Conservation (phyloP, 2,113 vertebrate genomes). For the Cricetomys ansorgei region DNA sequence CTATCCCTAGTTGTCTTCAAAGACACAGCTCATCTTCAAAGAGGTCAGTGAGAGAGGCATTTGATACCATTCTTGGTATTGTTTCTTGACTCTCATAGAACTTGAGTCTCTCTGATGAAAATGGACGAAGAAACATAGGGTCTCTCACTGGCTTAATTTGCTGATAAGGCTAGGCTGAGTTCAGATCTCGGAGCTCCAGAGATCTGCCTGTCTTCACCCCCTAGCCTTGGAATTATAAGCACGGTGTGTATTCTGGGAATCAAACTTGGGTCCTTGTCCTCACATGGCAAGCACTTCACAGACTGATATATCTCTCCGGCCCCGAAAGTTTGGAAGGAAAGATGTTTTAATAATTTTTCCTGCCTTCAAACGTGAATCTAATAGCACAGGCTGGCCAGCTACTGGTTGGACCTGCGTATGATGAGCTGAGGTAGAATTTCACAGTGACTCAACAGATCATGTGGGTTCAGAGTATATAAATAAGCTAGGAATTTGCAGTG, state of each 20-base stretch:
- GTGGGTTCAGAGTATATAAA: not conserved
- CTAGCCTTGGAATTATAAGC: not conserved
- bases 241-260: not conserved
- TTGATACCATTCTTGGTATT: not conserved
- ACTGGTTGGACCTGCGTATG: not conserved
- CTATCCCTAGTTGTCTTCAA: not conserved
- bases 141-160: not conserved
- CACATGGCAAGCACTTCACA: not conserved
- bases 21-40: not conserved
- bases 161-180: not conserved
- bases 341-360: not conserved
- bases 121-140: not conserved
- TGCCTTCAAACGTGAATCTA: not conserved
- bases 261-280: not conserved
- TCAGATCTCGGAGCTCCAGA: not conserved
- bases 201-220: not conserved
- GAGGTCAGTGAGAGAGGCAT: not conserved
- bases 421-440: not conserved
- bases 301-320: not conserved
- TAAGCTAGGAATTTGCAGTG: not conserved
- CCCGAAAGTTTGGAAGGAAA: not conserved
- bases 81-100: not conserved
- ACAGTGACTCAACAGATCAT: not conserved
- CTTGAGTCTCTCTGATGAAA: not conserved
- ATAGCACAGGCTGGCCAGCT: not conserved